A percentile compares a stretch with the other conserved stretches of the same genome.
These are phyloP conservation scores for Emydoidea blandingii DNA, from an alignment of 2,797 vertebrate species.

Conservation along the genomic window DNA sequence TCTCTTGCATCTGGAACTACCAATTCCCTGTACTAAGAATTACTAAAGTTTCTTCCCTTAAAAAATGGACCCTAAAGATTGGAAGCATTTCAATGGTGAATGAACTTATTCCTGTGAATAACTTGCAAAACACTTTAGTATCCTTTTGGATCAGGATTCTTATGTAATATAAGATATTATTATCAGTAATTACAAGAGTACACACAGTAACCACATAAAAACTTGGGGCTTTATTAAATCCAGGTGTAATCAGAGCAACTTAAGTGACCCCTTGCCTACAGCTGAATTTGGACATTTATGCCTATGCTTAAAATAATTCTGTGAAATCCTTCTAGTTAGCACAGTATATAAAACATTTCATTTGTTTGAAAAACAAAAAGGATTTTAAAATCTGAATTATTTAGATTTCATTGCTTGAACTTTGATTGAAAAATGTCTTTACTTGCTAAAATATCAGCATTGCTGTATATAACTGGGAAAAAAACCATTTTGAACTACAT, in stretches of 20 bases:
- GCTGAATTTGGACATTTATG: background rate
- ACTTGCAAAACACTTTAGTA: background rate
- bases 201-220: background rate
- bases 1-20: background rate
- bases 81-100: background rate
- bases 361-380: constrained; percentile 41
- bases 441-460: constrained; percentile 31
- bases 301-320: background rate
- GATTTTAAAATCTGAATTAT: constrained; percentile 18
- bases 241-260: background rate
- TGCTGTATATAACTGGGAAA: constrained; percentile 48
- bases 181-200: constrained; percentile 34
- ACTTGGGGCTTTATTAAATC: background rate
- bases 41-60: background rate
- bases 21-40: background rate
- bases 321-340: constrained; percentile 24
- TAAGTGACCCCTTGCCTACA: constrained; percentile 10
- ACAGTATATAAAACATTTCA: constrained; percentile 5
- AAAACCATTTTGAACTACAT: constrained; percentile 34
- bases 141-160: background rate
- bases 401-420: constrained; percentile 8
- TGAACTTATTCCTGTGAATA: background rate
- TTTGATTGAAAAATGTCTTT: constrained; percentile 38
- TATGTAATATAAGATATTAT: constrained; percentile 9
- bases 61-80: background rate